A percentile compares a stretch with the other conserved stretches of the same genome.
These are phyloP conservation scores for Chlamydotis undulata DNA, from an alignment of 2,113 vertebrate genomes.

Conservation along the genomic window DNA sequence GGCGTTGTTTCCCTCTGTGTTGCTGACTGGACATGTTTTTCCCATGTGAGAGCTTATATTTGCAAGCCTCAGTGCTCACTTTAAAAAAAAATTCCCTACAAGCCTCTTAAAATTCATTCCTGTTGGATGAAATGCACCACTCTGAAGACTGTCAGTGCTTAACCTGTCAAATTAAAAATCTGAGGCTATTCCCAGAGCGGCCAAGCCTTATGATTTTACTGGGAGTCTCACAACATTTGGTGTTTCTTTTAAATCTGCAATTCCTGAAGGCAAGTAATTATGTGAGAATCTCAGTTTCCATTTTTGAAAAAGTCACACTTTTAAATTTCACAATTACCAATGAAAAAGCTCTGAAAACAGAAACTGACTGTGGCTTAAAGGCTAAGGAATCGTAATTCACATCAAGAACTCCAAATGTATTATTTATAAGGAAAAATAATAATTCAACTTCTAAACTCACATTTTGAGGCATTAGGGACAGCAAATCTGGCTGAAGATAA, in stretches of 20 bases:
- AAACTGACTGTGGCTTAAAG: neutral
- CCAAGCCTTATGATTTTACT: neutral
- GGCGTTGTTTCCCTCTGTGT: neutral
- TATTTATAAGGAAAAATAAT: conserved; percentile 2
- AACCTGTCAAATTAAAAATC: conserved; percentile 36
- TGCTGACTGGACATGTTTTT: neutral
- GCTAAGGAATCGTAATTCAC: neutral
- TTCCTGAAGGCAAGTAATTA: conserved; percentile 10
- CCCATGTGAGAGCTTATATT: neutral
- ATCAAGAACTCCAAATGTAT: neutral
- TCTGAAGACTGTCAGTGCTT: neutral
- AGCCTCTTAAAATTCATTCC: neutral
- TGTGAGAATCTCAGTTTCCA: neutral
- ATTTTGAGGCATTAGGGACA: neutral
- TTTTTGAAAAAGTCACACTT: neutral
- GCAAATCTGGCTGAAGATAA: neutral
- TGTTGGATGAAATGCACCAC: neutral
- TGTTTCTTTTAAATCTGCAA: neutral
- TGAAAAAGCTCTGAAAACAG: neutral
- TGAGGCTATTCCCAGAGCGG: neutral
- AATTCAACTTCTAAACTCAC: neutral
- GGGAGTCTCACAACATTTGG: neutral
- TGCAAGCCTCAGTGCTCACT: neutral
- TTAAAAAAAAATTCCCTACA: neutral
- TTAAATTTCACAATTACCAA: neutral